Percentiles rank a stretch among this genome's conserved stretches.
Conservation (phyloP, 1,140 invertebrate species). For the Carposina sasakii region DNA sequence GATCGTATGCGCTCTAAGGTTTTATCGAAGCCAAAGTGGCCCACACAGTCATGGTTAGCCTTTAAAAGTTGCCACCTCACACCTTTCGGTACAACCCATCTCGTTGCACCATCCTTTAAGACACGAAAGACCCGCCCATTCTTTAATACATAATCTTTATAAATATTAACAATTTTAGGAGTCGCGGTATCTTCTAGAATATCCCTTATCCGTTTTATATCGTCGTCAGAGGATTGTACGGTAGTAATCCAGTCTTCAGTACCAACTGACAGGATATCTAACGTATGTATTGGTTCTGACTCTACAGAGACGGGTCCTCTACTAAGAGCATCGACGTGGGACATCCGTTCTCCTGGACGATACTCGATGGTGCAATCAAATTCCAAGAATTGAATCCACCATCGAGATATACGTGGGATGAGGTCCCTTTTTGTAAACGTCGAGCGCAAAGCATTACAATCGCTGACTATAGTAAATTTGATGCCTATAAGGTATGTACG, state of each 20-base stretch:
- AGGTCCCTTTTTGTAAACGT: slow-evolving; percentile 16
- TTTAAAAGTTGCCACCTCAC: too few species aligned
- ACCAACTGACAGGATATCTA: too few species aligned
- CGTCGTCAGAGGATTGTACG: background rate
- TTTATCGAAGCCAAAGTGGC: too few species aligned
- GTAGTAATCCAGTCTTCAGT: background rate
- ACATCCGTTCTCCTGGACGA: slow-evolving; percentile 24
- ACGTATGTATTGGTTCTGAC: background rate
- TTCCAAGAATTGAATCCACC: slow-evolving; percentile 28
- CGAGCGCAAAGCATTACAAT: slow-evolving; percentile 8
- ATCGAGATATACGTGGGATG: slow-evolving; percentile 25
- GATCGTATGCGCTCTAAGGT: too few species aligned
- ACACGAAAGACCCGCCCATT: background rate
- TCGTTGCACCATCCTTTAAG: background rate
- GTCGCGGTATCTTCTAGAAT: background rate
- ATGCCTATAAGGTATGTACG: background rate
- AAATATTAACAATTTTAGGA: background rate
- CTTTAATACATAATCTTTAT: background rate
- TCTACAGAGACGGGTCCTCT: slow-evolving; percentile 23
- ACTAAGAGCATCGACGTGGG: slow-evolving; percentile 35
- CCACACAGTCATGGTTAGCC: too few species aligned
- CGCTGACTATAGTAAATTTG: background rate
- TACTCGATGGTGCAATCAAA: slow-evolving; percentile 28
- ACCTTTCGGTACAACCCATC: too few species aligned
- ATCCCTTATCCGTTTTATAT: background rate